Evolutionary conservation across 2,888 invertebrate species (phyloP).

Genomic region (Petrophora chlorosata): DNA sequence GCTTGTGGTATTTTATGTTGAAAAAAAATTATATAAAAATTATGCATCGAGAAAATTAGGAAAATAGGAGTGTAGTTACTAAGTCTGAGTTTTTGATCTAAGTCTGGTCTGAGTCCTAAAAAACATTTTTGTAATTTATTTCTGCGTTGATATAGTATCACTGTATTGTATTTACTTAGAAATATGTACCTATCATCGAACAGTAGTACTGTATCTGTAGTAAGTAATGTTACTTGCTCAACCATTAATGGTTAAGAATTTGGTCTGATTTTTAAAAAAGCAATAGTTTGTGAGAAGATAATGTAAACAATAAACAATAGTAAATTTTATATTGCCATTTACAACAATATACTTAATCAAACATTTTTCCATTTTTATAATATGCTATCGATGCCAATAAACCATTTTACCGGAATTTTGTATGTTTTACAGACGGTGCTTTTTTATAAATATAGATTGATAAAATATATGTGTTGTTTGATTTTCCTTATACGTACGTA

Average conservation of each 20-base stretch:
- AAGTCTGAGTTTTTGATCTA: too few species aligned
- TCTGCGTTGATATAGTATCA: slow-evolving; percentile 38
- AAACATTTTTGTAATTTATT: slow-evolving; percentile 26
- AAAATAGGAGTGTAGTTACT: slow-evolving; percentile 64
- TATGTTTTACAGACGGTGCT: slow-evolving; percentile 83
- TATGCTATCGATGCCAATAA: slow-evolving; percentile 73
- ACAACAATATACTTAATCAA: slow-evolving; percentile 47
- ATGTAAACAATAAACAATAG: slow-evolving; percentile 52
- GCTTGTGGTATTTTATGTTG: slow-evolving; percentile 55
- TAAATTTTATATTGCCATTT: slow-evolving; percentile 70
- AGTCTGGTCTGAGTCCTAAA: too few species aligned
- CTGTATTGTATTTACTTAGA: slow-evolving; percentile 39
- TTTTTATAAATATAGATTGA: slow-evolving; percentile 76
- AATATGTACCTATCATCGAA: slow-evolving; percentile 57
- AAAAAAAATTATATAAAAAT: slow-evolving; percentile 6
- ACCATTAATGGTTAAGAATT: slow-evolving; percentile 53
- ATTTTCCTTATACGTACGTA: too few species aligned
- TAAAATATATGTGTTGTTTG: slow-evolving; percentile 37
- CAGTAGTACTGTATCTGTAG: slow-evolving; percentile 52
- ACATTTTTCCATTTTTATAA: slow-evolving; percentile 69
- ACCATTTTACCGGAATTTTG: slow-evolving; percentile 74
- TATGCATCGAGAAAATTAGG: slow-evolving; percentile 5
- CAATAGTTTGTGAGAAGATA: slow-evolving; percentile 44
- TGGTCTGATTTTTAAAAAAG: slow-evolving; percentile 44
- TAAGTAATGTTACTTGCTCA: slow-evolving; percentile 63